Evolutionary conservation across 2,113 vertebrate genomes (phyloP), one percentile per base, ranked within the genome.

Genomic region (Peromyscus leucopus): DNA sequence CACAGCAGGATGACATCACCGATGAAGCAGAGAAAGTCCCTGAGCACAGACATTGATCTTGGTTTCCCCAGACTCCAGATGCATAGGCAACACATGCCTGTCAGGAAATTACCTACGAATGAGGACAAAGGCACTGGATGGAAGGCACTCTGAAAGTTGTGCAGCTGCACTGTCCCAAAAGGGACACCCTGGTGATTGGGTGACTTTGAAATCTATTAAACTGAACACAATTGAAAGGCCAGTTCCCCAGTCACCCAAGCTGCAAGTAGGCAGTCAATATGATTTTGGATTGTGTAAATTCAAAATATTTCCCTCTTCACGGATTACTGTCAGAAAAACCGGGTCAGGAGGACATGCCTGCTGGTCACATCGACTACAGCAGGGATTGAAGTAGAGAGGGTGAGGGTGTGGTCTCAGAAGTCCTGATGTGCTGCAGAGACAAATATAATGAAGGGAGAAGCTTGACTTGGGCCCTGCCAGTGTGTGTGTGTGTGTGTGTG

Each of bases 301-400:
- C 9, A 55, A 31, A 82, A 46, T 10, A 33, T 33, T 48, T 31
- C 8, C 21, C 39, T 15, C 33, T 3, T 31, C 16, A 1, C 0
- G 69, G 39, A 16, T 36, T 61, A 28, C 21, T 39, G 16, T 5
- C 17, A 39, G 84, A 17, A 39, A 39, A 11, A 28, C 4, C 1
- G 55, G 48, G 42, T 7, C 19, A 86, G n/a, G 5, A 21, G 46
- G 15, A 11, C 36, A 48, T 33, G 16, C 28, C 59, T 17, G 8
- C 2, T 11, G 1, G 3, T 2, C 1, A 5, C 22, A 36, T 17
- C 17, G 15, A 39, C 21, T 72, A 4, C 10, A 9, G 36, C 74
- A 59, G 3, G 16, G 48, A 4, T 10, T 82, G 59, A 63, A 46
- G 31, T 3, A 3, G 3, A 4, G 12, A 31, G 36, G 28, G 0